Evolutionary conservation across 1,140 invertebrate species (phyloP), one percentile per base, ranked within the genome.

Genomic region (Chironomus striatipennis): DNA sequence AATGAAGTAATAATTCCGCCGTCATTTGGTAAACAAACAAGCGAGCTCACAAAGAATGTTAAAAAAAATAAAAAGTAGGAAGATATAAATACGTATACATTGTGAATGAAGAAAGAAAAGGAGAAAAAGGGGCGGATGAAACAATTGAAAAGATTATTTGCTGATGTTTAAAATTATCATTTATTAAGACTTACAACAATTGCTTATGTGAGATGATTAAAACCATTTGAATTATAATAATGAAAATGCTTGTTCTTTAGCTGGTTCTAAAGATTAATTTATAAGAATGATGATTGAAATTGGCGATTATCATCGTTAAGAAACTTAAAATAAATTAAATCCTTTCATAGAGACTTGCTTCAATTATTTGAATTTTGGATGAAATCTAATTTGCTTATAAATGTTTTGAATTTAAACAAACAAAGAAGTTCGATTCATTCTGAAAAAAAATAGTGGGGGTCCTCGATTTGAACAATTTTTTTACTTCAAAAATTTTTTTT

Each of bases 1-100:
- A 21, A 70, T 70, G 65, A 70, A 70, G 65, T 70, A 70, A 70
- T 70, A 70, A 70, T 70, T 70, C 20, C 65, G 20, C 65, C 65
- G 20, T 70, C 20, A 70, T 70, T 70, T 70, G 65, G 65, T 20
- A 18, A 21, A 18, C 65, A 70, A 18, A 18, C 65, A 21, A 70
- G 20, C 17, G 18, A 67, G 64, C 18, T 12, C 8, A 18, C 64
- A 67, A 67, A 20, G 15, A 47, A 47, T 47, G 15, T 10, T 10
- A 47, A 15, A 43, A 10, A 47, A 47, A 47, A 57, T 57, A n/a
- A 57, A 57, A 57, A 57, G 12, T 57, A 57, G 47, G 12, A n/a
- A 57, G 47, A 12, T 57, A 57, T n/a, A 57, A 57, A 34, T 34
- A 34, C 24, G 24, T 34, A 34, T 34, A 34, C 24, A 34, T 34